These are phyloP conservation scores for Malacoctenus gilli DNA, from an alignment of 2,797 vertebrate genomes.

Conservation along the genomic window DNA sequence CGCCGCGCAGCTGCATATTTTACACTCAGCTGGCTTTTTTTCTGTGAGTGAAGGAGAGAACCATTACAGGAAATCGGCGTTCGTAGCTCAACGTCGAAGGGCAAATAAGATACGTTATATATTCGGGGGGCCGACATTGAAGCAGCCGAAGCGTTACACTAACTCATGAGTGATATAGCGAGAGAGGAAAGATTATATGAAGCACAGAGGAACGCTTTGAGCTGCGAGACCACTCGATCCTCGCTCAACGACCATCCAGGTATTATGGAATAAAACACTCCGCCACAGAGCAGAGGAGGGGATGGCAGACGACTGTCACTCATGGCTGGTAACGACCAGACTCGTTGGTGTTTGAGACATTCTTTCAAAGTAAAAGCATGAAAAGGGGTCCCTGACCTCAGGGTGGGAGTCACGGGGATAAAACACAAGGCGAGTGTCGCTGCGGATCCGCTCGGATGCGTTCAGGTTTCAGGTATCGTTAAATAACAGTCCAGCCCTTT, in stretches of 20 bases:
- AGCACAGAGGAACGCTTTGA: conserved; percentile 33
- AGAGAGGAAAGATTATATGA: conserved; percentile 44
- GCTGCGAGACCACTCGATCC: conserved; percentile 51
- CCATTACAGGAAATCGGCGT: conserved; percentile 6
- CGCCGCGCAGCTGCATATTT: not conserved
- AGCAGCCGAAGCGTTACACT: conserved; percentile 19
- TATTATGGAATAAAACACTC: conserved; percentile 41
- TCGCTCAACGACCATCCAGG: conserved; percentile 58
- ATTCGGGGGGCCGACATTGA: conserved; percentile 33
- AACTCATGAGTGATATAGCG: conserved; percentile 46
- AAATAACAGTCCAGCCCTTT: too few relatives aligned
- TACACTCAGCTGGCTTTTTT: not conserved
- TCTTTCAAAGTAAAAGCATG: too few relatives aligned
- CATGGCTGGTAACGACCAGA: too few relatives aligned
- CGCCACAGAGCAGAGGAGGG: conserved; percentile 29
- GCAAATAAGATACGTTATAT: conserved; percentile 36
- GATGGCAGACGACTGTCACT: conserved; percentile 10
- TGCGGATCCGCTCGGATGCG: too few relatives aligned
- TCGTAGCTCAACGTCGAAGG: conserved; percentile 7
- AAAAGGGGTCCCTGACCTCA: too few relatives aligned
- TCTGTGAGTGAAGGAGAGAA: conserved; percentile 5
- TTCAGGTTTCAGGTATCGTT: too few relatives aligned
- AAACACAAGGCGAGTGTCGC: too few relatives aligned
- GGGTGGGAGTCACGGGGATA: too few relatives aligned
- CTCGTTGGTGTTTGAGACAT: too few relatives aligned